Evolutionary conservation across 2,797 vertebrate species (phyloP).

Genomic region (Dromococcyx pavoninus): DNA sequence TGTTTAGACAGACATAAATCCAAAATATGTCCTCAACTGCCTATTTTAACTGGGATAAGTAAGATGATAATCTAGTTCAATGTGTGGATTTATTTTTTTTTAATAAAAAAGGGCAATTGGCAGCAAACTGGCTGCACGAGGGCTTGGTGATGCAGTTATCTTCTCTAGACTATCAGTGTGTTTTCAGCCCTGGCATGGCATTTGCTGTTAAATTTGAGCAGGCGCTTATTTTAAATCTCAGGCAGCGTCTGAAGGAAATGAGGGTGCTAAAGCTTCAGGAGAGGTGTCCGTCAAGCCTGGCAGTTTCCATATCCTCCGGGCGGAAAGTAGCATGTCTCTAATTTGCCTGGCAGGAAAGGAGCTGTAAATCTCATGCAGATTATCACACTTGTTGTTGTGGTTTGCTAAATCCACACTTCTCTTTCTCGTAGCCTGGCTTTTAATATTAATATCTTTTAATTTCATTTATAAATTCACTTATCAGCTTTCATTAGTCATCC

Average conservation of each 20-base stretch:
- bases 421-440: slow-evolving; percentile 6
- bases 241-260: neutral
- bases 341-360: neutral
- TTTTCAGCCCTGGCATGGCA: neutral
- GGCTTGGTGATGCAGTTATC: neutral
- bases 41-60: neutral
- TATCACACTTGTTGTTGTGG: neutral
- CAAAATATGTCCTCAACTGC: neutral
- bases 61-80: neutral
- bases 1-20: rapidly evolving
- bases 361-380: slow-evolving; percentile 25
- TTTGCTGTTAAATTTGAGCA: neutral
- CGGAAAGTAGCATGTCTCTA: neutral
- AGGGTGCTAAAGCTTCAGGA: neutral
- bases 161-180: neutral
- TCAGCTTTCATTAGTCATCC: slow-evolving; percentile 58
- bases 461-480: slow-evolving; percentile 62
- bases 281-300: neutral
- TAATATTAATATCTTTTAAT: slow-evolving; percentile 44
- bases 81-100: neutral
- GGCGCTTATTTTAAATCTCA: neutral
- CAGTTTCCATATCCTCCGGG: neutral
- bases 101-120: too few species aligned
- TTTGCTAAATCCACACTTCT: slow-evolving; percentile 24
- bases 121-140: neutral